Conservation (phyloP, 2,113 vertebrate genomes). For the Sinocyclocheilus rhinocerous region DNA sequence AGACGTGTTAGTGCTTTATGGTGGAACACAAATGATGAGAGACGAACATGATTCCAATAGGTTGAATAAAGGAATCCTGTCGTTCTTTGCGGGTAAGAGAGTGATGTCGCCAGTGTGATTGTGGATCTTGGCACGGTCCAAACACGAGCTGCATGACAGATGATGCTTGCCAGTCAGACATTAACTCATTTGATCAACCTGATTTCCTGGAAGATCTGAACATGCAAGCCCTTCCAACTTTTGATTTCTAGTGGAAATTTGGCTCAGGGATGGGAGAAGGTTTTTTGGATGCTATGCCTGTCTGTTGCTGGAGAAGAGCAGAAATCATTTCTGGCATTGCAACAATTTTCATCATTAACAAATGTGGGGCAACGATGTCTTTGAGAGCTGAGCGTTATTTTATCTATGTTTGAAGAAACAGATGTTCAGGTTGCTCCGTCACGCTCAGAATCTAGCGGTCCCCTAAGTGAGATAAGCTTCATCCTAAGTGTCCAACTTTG, state of each 20-base stretch:
- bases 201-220: conserved; percentile 25
- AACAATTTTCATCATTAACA: conserved; percentile 26
- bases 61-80: not conserved
- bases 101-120: not conserved
- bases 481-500: conserved; percentile 27
- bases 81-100: not conserved
- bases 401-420: conserved; percentile 30
- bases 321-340: not conserved
- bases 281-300: not conserved
- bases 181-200: conserved; percentile 23
- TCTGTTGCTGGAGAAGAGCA: conserved; percentile 10
- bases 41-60: not conserved
- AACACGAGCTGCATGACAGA: conserved; percentile 9
- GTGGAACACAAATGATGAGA: conserved; percentile 27
- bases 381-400: conserved; percentile 15
- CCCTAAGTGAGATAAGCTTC: conserved; percentile 42
- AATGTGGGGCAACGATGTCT: not conserved
- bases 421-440: conserved; percentile 29
- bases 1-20: not conserved
- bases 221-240: conserved; percentile 9
- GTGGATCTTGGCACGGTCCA: not conserved
- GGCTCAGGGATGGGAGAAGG: not conserved
- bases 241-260: conserved; percentile 28
- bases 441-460: conserved; percentile 33
- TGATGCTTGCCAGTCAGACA: conserved; percentile 27